phyloP scores from a whole-genome alignment of 2,113 vertebrate genomes.

The Acrocephalus kingi region DNA sequence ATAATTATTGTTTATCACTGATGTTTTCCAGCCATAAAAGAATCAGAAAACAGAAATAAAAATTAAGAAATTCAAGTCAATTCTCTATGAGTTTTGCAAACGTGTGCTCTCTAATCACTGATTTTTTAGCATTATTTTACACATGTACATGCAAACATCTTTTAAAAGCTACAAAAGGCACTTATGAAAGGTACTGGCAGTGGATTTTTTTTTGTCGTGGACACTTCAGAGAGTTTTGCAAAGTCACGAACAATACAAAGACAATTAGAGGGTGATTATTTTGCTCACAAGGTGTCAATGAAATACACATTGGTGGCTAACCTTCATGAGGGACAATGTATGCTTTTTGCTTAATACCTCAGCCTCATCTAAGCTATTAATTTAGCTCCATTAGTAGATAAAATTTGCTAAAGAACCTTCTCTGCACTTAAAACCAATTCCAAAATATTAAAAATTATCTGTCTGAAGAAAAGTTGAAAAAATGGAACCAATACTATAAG shows the following conservation, averaged over 20 bases:
- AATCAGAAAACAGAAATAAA: neutral
- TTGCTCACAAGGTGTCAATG: neutral
- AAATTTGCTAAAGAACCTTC: neutral
- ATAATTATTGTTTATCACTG: neutral
- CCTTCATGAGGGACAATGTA: neutral
- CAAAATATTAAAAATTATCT: neutral
- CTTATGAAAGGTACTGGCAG: neutral
- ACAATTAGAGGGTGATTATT: neutral
- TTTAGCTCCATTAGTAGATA: neutral
- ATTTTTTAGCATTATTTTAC: neutral
- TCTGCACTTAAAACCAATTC: neutral
- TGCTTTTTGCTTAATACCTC: neutral
- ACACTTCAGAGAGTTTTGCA: neutral
- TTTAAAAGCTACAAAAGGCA: neutral
- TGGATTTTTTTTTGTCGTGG: neutral
- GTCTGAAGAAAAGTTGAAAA: neutral
- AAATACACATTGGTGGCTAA: neutral
- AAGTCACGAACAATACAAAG: neutral
- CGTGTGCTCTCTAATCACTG: rapidly evolving
- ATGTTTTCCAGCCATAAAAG: neutral
- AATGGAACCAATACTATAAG: neutral
- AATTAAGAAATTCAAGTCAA: neutral
- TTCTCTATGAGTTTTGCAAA: neutral
- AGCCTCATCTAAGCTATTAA: neutral
- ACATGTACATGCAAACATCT: neutral